A percentile compares a stretch with the other conserved stretches of the same genome.
phyloP scores from a whole-genome alignment of 30 jellyfish, hydroid and myxozoan species.

The Euphysa ruthae region DNA sequence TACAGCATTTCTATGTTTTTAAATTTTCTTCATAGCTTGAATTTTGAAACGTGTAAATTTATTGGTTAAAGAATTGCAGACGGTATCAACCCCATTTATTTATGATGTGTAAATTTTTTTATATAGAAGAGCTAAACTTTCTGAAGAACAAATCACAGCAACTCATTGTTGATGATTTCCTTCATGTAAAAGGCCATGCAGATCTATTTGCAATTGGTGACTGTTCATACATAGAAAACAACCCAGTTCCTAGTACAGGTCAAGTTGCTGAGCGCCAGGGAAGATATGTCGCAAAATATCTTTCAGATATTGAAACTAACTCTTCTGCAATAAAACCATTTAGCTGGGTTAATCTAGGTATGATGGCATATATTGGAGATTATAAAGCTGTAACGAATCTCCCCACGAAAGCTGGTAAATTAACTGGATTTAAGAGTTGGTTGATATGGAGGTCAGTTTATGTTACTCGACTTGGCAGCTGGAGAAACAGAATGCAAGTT shows the following conservation, averaged over 20 bases:
- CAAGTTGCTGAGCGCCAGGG: slow-evolving; percentile 95
- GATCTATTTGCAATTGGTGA: slow-evolving; percentile 87
- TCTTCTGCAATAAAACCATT: slow-evolving; percentile 39
- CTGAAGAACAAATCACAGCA: slow-evolving; percentile 45
- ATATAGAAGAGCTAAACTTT: slow-evolving; percentile 13
- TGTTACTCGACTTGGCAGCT: slow-evolving; percentile 82
- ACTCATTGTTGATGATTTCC: slow-evolving; percentile 45
- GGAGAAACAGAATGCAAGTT: slow-evolving; percentile 94
- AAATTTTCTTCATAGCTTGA: no score
- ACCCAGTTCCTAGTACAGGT: slow-evolving; percentile 76
- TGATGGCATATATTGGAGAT: slow-evolving; percentile 93
- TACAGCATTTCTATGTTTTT: no score
- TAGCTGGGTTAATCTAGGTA: slow-evolving; percentile 57
- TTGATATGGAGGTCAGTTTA: slow-evolving; percentile 91
- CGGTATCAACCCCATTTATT: no score
- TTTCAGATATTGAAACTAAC: slow-evolving; percentile 25
- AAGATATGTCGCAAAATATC: slow-evolving; percentile 51
- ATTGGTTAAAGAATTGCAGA: no score
- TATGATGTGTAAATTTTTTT: no score
- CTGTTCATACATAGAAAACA: slow-evolving; percentile 50
- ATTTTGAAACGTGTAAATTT: no score
- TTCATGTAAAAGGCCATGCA: slow-evolving; percentile 42
- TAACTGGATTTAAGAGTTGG: slow-evolving; percentile 89
- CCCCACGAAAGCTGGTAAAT: slow-evolving; percentile 74
- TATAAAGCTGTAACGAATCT: slow-evolving; percentile 81